Conservation (phyloP, 2,888 invertebrate species). For the Galeruca laticollis region DNA sequence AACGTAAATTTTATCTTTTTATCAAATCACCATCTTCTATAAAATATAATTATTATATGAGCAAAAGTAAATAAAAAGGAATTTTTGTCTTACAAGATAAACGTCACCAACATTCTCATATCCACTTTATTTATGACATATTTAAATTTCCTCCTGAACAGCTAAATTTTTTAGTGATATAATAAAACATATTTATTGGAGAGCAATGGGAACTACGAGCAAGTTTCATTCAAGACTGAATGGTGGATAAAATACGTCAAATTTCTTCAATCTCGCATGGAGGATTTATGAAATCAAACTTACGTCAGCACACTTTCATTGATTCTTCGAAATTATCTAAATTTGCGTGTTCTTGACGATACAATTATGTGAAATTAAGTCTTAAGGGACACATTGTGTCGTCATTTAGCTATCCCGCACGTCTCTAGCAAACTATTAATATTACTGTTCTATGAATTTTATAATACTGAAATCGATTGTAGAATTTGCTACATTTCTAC, state of each 20-base stretch:
- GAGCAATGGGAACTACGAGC: not conserved
- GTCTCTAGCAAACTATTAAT: too few species aligned
- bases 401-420: too few species aligned
- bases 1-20: slow-evolving; percentile 12
- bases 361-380: too few species aligned
- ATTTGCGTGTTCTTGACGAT: too few species aligned
- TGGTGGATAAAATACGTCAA: too few species aligned
- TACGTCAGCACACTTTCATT: too few species aligned
- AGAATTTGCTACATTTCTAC: too few species aligned
- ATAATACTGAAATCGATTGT: too few species aligned
- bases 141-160: not conserved
- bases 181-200: not conserved
- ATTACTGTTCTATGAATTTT: too few species aligned
- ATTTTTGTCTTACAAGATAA: slow-evolving; percentile 3
- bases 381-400: too few species aligned
- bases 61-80: slow-evolving; percentile 10
- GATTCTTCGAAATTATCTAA: too few species aligned
- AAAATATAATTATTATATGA: slow-evolving; percentile 6
- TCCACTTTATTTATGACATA: not conserved
- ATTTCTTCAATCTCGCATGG: not conserved
- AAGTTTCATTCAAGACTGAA: not conserved
- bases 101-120: not conserved
- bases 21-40: slow-evolving; percentile 8
- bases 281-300: not conserved
- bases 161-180: not conserved